Percentiles rank a stretch among this genome's conserved stretches.
These are phyloP conservation scores for Leptinotarsa tumamoca DNA, from an alignment of 2,888 invertebrate species.

Conservation along the genomic window DNA sequence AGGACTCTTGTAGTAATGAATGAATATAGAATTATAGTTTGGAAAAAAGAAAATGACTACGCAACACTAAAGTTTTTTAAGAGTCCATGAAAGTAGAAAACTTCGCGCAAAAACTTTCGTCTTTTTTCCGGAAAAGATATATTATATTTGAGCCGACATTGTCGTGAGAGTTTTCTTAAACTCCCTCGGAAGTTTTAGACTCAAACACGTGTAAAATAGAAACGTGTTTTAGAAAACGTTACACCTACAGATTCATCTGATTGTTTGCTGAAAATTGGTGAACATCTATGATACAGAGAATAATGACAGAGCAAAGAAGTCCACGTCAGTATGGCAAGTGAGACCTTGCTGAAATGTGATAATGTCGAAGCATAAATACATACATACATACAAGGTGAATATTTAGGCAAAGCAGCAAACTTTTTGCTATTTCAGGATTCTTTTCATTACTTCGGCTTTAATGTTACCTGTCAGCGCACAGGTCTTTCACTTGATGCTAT, in stretches of 20 bases:
- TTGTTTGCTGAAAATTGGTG: background rate
- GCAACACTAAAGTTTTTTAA: no score
- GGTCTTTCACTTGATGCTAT: slow-evolving; percentile 61
- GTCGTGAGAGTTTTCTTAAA: background rate
- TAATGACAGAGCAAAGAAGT: no score
- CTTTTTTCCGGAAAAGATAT: background rate
- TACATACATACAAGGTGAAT: no score
- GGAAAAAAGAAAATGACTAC: no score
- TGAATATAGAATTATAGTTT: no score
- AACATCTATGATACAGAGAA: background rate
- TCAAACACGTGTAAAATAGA: background rate
- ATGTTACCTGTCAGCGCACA: slow-evolving; percentile 60
- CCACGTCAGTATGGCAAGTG: no score
- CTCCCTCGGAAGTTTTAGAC: background rate
- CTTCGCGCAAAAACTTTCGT: background rate
- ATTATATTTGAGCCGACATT: slow-evolving; percentile 12
- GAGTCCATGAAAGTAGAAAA: background rate
- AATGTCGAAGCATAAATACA: no score
- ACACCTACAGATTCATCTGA: background rate
- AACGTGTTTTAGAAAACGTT: background rate
- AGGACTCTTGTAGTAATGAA: no score
- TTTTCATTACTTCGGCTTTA: no score
- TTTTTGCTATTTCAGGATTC: no score
- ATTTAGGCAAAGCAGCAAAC: no score
- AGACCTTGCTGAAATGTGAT: background rate